Percentiles rank a stretch among this genome's conserved stretches.
phyloP scores from a whole-genome alignment of 1,140 invertebrate genomes.

The Conus ventricosus region DNA sequence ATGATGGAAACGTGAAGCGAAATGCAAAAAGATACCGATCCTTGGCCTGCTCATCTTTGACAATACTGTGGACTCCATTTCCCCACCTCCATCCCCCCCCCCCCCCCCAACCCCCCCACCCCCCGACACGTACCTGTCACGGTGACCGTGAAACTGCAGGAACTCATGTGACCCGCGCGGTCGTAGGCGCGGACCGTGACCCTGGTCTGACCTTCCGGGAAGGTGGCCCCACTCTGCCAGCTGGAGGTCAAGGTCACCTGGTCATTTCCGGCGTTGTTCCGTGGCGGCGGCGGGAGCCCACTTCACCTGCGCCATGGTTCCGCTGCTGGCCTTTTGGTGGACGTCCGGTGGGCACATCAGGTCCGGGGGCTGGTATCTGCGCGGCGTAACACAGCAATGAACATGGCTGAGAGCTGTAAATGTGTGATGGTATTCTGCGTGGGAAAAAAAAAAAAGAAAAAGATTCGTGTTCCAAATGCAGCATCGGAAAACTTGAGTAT shows the following conservation, averaged over 20 bases:
- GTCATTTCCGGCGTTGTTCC: conserved; percentile 45
- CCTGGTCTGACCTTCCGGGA: conserved; percentile 50
- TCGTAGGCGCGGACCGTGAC: conserved; percentile 57
- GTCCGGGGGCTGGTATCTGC: conserved; percentile 46
- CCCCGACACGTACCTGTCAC: conserved; percentile 49
- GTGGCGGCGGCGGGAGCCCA: conserved; percentile 46
- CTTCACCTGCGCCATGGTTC: conserved; percentile 43
- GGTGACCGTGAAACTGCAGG: conserved; percentile 54
- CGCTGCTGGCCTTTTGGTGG: conserved; percentile 38
- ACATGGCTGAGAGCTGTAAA: too few species aligned
- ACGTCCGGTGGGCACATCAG: conserved; percentile 50
- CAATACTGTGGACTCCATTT: too few species aligned
- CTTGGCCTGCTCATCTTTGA: too few species aligned
- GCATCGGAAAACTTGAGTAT: too few species aligned
- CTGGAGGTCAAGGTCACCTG: conserved; percentile 46
- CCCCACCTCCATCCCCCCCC: too few species aligned
- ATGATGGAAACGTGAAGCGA: too few species aligned
- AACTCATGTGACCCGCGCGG: conserved; percentile 31
- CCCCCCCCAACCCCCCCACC: too few species aligned
- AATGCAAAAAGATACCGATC: too few species aligned
- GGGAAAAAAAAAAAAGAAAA: too few species aligned
- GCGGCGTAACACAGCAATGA: background rate
- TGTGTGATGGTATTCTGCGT: too few species aligned
- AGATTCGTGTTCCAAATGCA: too few species aligned
- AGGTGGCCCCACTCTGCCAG: conserved; percentile 48